Evolutionary conservation across 2,888 invertebrate species (phyloP), one percentile per base, ranked within the genome.

Genomic region (Agriopis leucophaearia): DNA sequence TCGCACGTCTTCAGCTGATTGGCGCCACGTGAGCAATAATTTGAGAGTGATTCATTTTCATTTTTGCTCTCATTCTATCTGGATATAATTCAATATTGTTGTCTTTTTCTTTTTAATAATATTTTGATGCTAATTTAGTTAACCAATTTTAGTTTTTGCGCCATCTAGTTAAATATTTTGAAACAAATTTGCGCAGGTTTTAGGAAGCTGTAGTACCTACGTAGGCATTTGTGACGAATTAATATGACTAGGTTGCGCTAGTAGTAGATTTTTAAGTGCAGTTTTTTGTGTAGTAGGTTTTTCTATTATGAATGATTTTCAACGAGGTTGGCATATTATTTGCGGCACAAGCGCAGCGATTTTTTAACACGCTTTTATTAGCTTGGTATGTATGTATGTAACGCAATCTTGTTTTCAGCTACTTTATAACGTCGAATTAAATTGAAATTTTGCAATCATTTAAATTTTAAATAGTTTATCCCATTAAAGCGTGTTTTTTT

Each of bases 11-110:
- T 55, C 63, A 69, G 68, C 68, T 69, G 68, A 51, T 64, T 42
- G 55, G 63, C 58, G 63, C 59, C 60, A 69, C 64, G 64, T 64
- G 64, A 54, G 54, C 63, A 63, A 47, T 45, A 12, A 16, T 38
- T 48, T 52, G 38, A 15, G 36, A 8, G 9, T 16, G 15, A 59
- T 48, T 47, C 2, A 51, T 56, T 59, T 54, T 36, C 8, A 42
- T 57, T 35, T 44, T 18, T 42, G 55, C 5, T 64, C 68, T 64
- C 68, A 15, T 45, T 68, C 67, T 54, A 18, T 9, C 55, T 59
- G 38, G 36, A 2, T 6, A 9, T 58, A 27, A 16, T 10, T n/a
- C 10, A 8, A 55, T 68, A 18, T 55, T 15, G 47, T n/a, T 42
- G 47, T 68, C 68, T 45, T 54, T 58, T 59, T 62, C 45, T 50